A percentile compares a stretch with the other conserved stretches of the same genome.
phyloP scores from a whole-genome alignment of 1,140 invertebrate species.

The Ephestia elutella region DNA sequence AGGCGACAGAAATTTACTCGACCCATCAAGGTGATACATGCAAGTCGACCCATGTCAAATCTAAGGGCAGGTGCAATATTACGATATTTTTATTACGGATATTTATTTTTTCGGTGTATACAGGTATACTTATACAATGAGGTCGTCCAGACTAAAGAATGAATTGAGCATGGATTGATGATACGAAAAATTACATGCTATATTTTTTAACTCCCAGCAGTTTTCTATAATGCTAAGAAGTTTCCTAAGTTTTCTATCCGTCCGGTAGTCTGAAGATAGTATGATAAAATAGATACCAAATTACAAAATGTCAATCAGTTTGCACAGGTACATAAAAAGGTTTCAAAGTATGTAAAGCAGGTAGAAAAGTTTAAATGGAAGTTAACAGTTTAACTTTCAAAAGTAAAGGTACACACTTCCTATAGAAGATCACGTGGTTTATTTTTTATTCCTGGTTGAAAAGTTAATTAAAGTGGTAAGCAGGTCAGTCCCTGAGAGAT shows the following conservation, averaged over 20 bases:
- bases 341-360: neutral
- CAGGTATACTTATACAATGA: too few relatives aligned
- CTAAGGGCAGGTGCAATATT: slow-evolving; percentile 64
- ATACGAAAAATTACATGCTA: too few relatives aligned
- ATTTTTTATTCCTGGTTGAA: slow-evolving; percentile 39
- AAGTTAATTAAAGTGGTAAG: slow-evolving; percentile 66
- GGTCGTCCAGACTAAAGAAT: too few relatives aligned
- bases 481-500: slow-evolving; percentile 51
- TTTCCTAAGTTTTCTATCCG: too few relatives aligned
- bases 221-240: too few relatives aligned
- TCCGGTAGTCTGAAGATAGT: too few relatives aligned
- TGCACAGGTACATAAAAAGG: too few relatives aligned
- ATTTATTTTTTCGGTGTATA: slow-evolving; percentile 30
- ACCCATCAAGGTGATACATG: slow-evolving; percentile 54
- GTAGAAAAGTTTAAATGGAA: slow-evolving; percentile 10
- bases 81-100: slow-evolving; percentile 49
- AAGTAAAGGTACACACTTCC: slow-evolving; percentile 18
- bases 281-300: too few relatives aligned
- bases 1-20: slow-evolving; percentile 57
- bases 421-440: slow-evolving; percentile 15
- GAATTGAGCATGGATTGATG: too few relatives aligned
- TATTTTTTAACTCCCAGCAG: too few relatives aligned
- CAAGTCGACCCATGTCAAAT: slow-evolving; percentile 55
- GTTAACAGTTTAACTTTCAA: slow-evolving; percentile 2
- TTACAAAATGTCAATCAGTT: too few relatives aligned